Conservation (phyloP, 37 sponge, comb jelly and placozoan genomes). For the Corticium candelabrum region DNA sequence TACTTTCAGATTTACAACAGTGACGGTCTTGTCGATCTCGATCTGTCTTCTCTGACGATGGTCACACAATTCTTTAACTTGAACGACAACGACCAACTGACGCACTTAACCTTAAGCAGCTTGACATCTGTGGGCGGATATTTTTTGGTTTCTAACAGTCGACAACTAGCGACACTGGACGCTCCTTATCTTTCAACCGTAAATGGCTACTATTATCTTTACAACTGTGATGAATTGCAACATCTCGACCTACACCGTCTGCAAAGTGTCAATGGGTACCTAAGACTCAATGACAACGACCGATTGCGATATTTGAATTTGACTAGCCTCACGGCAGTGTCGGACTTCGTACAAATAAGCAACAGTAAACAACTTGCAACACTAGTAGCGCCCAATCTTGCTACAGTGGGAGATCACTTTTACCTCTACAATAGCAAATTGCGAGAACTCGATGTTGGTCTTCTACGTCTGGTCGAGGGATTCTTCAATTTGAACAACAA, state of each 20-base stretch:
- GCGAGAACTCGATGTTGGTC: no score
- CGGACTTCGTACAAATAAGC: background rate
- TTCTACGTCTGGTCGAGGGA: no score
- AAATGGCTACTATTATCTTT: background rate
- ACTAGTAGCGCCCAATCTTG: background rate
- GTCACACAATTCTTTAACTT: background rate
- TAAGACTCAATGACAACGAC: background rate
- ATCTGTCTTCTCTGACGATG: background rate
- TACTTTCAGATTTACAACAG: background rate
- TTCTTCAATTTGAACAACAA: no score
- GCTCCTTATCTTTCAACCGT: background rate
- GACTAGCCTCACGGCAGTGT: background rate
- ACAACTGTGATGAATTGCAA: background rate
- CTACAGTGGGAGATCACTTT: background rate
- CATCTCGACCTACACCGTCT: background rate
- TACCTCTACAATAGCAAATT: background rate
- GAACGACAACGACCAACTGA: background rate
- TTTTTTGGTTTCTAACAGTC: background rate
- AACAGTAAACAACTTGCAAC: background rate
- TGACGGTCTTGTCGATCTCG: background rate
- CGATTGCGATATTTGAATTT: background rate
- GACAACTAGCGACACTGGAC: background rate
- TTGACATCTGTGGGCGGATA: background rate
- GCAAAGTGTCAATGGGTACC: background rate
- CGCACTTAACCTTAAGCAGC: background rate